Evolutionary conservation across 2,888 invertebrate species (phyloP), one percentile per base, ranked within the genome.

Genomic region (Lithophane socia): DNA sequence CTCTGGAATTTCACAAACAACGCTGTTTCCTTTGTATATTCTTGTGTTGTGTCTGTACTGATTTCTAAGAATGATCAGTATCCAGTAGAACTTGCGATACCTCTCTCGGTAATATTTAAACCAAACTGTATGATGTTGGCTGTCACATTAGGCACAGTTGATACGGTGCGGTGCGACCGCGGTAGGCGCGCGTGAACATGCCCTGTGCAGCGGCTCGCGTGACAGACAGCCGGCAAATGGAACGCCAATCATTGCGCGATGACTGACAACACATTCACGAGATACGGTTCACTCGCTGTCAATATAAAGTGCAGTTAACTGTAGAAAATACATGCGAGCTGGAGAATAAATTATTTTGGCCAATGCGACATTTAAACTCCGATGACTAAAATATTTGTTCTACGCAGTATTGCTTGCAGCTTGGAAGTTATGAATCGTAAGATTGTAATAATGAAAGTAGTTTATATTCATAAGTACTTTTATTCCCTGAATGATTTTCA

Each of bases 191-290:
- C 21, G 54, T 29, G 52, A 49, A 13, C 66, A 49, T 67, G 37
- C 21, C 13, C 29, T 8, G 3, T 4, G 54, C 54, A 37, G 67
- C 67, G 29, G 21, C 13, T 21, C 67, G 21, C 49, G 47, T 42
- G 58, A 56, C n/a, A 5, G 58, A 60, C 60, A 60, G 61, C 42
- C 68, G 42, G 69, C 69, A 42, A 69, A 69, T 69, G 60, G 42
- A 69, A 69, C 69, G 69, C 42, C 60, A 69, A 60, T 69, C 69
- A 69, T 16, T 24, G 66, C 10, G 67, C 68, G 44, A 54, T 47
- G 56, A 69, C 24, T 69, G 69, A 60, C 69, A 42, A 24, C 42
- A 42, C 7, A n/a, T 42, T 18, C 7, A 60, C 60, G 60, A 60
- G 69, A 69, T 24, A 56, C 54, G 37, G 29, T n/a, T 67, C 37